Base-by-base conservation (phyloP, 2,888 invertebrate genomes). In the Abrostola tripartita region DNA sequence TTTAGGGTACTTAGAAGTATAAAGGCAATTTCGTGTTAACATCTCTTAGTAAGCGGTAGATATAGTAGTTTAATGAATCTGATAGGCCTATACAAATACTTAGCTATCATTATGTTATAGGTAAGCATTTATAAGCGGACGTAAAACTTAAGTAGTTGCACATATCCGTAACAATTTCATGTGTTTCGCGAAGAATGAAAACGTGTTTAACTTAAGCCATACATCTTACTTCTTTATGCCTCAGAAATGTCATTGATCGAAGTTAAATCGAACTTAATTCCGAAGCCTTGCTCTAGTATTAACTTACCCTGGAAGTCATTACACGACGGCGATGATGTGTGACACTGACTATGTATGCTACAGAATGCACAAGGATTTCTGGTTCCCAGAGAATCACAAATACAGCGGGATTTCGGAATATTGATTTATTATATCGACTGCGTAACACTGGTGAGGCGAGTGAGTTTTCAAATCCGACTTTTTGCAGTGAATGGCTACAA, bases 401-500 rank as follows among this genome's bases (percentile, higher is more conserved):
- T 53, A 37, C 41, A 44, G 44, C 61, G 35, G 52, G 65, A 76
- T 74, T 76, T 61, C 49, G 38, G 60, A 59, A 63, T 50, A 51
- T 9, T 1, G 38, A 52, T 63, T 57, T 51, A 65, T 55, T 12
- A 57, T 36, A 35, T 53, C 60, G 38, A 75, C 67, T 68, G 64
- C 72, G 80, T 74, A 77, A 74, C 70, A 78, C 81, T 61, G 78
- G 80, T 76, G 74, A 71, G 65, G 79, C 65, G 74, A 79, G 79
- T 77, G 66, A 81, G 80, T 85, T 88, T 84, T 78, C 76, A 84
- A 85, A 86, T 81, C 76, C 77, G 70, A 75, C 68, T 82, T 85
- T 86, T 88, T 84, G 83, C 81, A 80, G 80, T 85, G 81, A 86
- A 87, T 74, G 83, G 81, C 79, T 69, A 81, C 79, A 80, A 83